Conservation (phyloP, 2,113 vertebrate genomes). For the Daubentonia madagascariensis region DNA sequence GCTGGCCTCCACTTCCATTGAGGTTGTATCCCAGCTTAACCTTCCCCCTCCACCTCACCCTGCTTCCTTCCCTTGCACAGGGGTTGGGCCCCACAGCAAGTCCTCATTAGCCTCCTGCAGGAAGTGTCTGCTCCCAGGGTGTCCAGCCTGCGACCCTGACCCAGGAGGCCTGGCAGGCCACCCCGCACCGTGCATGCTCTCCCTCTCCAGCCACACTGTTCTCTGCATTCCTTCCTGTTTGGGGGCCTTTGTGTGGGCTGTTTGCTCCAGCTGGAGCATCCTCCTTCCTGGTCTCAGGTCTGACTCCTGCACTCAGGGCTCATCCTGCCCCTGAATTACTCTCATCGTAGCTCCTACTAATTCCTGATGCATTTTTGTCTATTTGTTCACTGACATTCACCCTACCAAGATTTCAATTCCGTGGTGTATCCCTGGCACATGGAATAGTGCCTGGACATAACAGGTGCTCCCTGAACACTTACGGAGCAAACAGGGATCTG, state of each 20-base stretch:
- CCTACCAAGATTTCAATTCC: not conserved
- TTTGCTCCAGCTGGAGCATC: not conserved
- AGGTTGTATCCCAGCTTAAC: too few relatives aligned
- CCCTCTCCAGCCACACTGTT: not conserved
- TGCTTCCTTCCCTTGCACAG: not conserved
- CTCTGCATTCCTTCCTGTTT: not conserved
- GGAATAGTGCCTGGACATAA: not conserved
- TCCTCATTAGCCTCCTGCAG: not conserved
- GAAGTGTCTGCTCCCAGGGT: not conserved
- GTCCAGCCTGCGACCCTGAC: not conserved
- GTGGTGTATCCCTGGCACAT: too few relatives aligned
- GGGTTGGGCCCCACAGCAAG: not conserved
- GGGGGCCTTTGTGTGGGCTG: not conserved
- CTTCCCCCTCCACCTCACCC: too few relatives aligned
- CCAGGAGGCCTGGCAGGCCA: too few relatives aligned
- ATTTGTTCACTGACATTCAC: not conserved
- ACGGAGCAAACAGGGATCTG: not conserved
- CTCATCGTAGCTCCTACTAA: not conserved
- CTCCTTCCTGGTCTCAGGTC: not conserved
- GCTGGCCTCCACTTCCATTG: too few relatives aligned
- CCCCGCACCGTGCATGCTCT: not conserved
- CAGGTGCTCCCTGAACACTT: not conserved
- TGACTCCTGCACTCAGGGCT: not conserved
- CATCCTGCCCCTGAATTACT: not conserved
- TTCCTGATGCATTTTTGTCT: not conserved